Conservation (phyloP, 2,113 vertebrate species). For the Anas platyrhynchos region DNA sequence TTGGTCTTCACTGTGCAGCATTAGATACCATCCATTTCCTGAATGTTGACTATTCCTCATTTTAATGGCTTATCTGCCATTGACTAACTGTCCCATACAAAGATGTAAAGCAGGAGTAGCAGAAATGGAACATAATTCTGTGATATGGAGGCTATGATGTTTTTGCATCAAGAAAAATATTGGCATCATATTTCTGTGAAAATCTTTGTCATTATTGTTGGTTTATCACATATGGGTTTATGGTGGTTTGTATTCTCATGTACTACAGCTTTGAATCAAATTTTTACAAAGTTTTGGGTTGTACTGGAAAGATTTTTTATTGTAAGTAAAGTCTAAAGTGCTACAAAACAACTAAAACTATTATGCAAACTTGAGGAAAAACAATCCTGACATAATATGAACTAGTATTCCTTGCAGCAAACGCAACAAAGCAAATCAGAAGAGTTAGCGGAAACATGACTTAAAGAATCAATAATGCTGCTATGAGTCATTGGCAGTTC, state of each 20-base stretch:
- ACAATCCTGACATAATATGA: not conserved
- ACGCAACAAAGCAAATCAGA: not conserved
- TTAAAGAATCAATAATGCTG: not conserved
- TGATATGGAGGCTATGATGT: not conserved
- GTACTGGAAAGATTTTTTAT: not conserved
- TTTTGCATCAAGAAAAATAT: slow-evolving; percentile 41
- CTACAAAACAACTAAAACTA: not conserved
- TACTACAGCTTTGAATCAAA: not conserved
- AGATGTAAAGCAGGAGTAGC: slow-evolving; percentile 47
- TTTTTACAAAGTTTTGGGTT: not conserved
- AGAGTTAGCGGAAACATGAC: not conserved
- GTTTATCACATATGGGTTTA: not conserved
- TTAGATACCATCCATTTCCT: not conserved
- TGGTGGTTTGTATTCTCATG: not conserved
- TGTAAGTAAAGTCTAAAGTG: not conserved
- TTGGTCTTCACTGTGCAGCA: not conserved
- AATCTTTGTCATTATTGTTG: slow-evolving; percentile 23
- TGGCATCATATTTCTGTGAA: not conserved
- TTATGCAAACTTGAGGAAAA: not conserved
- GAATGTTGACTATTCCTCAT: slow-evolving; percentile 9
- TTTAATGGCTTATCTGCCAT: slow-evolving; percentile 46
- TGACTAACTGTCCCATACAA: slow-evolving; percentile 55
- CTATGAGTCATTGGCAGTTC: not conserved
- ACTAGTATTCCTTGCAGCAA: not conserved
- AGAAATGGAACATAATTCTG: slow-evolving; percentile 51